Conservation (phyloP, 2,113 vertebrate species). For the Crypturellus undulatus region DNA sequence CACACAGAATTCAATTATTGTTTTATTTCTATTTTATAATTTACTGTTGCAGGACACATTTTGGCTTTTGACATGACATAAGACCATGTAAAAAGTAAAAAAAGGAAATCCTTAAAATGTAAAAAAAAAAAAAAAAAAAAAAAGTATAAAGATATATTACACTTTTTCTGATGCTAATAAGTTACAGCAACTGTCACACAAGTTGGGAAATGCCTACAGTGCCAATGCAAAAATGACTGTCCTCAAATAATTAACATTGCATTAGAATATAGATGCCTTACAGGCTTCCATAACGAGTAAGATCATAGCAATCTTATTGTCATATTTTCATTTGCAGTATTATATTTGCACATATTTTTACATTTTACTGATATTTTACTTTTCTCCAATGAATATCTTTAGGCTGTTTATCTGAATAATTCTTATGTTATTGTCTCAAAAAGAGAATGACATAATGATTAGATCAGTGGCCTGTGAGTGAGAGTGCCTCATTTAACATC, state of each 20-base stretch:
- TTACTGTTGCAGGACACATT: background rate
- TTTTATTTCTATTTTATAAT: background rate
- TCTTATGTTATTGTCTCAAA: background rate
- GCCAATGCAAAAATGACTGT: background rate
- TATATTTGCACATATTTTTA: background rate
- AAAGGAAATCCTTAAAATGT: background rate
- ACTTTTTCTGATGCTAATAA: background rate
- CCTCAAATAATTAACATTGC: background rate
- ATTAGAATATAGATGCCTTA: background rate
- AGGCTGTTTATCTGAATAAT: background rate
- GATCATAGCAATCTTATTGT: background rate
- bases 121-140: no score
- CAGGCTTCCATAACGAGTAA: background rate
- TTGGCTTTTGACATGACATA: background rate
- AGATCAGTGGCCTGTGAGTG: background rate
- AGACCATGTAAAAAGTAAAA: background rate
- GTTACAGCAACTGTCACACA: background rate
- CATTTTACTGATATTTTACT: background rate
- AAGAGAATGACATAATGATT: background rate
- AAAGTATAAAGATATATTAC: no score
- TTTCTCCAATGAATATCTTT: background rate
- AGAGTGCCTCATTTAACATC: background rate
- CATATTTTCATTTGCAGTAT: rapidly evolving
- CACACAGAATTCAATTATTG: background rate
- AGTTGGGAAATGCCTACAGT: background rate